phyloP scores from a whole-genome alignment of 1,140 invertebrate species.

The Megathymus violae region DNA sequence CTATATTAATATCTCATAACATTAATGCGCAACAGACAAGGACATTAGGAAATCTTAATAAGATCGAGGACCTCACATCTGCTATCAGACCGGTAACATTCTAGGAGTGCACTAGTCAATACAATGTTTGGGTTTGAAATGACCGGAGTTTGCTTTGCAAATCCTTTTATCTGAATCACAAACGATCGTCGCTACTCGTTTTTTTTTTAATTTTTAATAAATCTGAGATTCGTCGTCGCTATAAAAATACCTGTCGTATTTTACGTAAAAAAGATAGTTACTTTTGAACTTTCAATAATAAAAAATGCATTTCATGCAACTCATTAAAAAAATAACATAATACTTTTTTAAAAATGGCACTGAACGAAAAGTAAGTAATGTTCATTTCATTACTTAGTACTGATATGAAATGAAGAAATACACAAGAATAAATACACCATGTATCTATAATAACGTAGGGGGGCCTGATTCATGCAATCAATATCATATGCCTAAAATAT shows the following conservation, averaged over 20 bases:
- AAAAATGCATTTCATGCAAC: constrained; percentile 80
- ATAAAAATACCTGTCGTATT: constrained; percentile 53
- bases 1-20: constrained; percentile 23
- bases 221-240: constrained; percentile 71
- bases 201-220: constrained; percentile 44
- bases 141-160: constrained; percentile 71
- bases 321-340: constrained; percentile 77
- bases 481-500: no score
- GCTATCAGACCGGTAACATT: constrained; percentile 53
- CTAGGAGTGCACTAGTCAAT: constrained; percentile 56
- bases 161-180: constrained; percentile 48
- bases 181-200: constrained; percentile 39
- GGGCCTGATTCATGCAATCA: no score
- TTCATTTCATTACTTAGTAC: constrained; percentile 53
- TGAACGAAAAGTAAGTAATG: constrained; percentile 66
- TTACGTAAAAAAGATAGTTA: constrained; percentile 47
- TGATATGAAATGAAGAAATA: constrained; percentile 57
- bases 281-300: constrained; percentile 54
- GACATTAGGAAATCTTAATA: constrained; percentile 26
- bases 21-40: constrained; percentile 22
- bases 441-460: background rate
- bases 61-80: constrained; percentile 32
- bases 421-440: background rate
- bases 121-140: constrained; percentile 45
- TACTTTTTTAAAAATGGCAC: constrained; percentile 77